These are phyloP conservation scores for Cyanoderma ruficeps DNA, from an alignment of 2,113 vertebrate genomes.

Conservation along the genomic window DNA sequence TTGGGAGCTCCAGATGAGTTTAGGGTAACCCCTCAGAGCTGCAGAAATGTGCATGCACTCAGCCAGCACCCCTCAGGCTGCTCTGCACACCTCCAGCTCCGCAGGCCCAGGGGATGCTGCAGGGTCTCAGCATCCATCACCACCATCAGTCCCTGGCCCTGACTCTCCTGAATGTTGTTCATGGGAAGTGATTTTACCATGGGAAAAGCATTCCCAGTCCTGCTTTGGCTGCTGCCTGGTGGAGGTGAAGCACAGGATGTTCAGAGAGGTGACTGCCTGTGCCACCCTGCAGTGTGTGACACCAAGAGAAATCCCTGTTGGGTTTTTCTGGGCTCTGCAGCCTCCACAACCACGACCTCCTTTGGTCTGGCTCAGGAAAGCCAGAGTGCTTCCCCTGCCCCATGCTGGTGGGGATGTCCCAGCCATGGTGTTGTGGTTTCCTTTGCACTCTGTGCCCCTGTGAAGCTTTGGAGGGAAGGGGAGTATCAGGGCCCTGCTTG, in stretches of 20 bases:
- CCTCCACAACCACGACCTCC: neutral
- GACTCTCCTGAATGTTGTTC: neutral
- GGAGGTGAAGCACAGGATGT: rapidly evolving
- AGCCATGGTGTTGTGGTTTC: neutral
- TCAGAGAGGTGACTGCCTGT: neutral
- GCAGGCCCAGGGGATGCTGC: neutral
- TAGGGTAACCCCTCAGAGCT: neutral
- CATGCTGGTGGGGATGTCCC: neutral
- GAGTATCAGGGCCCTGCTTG: neutral
- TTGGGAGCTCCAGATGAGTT: neutral
- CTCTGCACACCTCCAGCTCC: rapidly evolving
- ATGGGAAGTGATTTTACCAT: neutral
- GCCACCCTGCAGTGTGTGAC: no score
- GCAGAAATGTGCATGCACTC: neutral
- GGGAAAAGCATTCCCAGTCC: neutral
- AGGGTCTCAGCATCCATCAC: neutral
- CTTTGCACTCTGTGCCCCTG: neutral
- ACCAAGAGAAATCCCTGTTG: neutral
- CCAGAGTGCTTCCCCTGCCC: neutral
- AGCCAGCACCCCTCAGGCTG: neutral
- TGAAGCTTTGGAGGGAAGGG: neutral
- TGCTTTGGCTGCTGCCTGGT: neutral
- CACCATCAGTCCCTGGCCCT: neutral
- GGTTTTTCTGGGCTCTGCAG: neutral
- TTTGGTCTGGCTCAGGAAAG: neutral